These are phyloP conservation scores for Edolisoma coerulescens DNA, from an alignment of 2,113 vertebrate species.

Conservation along the genomic window DNA sequence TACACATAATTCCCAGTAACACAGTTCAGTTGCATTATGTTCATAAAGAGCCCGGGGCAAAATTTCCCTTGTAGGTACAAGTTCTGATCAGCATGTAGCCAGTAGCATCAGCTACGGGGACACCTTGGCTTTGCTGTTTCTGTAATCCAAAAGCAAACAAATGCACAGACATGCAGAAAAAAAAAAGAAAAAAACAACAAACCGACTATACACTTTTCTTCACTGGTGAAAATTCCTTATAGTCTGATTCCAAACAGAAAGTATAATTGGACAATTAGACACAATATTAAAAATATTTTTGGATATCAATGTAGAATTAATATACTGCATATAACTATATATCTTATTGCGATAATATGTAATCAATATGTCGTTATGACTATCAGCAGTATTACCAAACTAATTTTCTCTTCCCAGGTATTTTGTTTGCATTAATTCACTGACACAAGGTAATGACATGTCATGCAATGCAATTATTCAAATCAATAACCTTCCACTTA, in stretches of 20 bases:
- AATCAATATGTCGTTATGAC: neutral
- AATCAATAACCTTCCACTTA: neutral
- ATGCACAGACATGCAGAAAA: neutral
- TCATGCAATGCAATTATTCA: neutral
- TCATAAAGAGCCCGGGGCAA: neutral
- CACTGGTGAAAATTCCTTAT: neutral
- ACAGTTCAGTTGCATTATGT: neutral
- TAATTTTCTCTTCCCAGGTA: neutral
- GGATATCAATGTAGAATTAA: neutral
- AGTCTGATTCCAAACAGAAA: neutral
- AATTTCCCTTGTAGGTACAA: neutral
- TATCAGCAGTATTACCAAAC: neutral
- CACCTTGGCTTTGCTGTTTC: neutral
- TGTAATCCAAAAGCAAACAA: neutral
- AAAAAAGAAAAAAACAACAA: no score
- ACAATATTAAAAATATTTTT: neutral
- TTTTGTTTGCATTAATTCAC: neutral
- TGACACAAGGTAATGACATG: neutral
- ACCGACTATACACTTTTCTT: neutral
- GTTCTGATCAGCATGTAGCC: neutral
- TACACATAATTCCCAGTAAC: neutral
- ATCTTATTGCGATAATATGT: neutral
- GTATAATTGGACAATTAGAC: neutral
- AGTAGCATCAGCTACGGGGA: neutral
- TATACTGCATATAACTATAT: neutral